Evolutionary conservation across 2,113 vertebrate species (phyloP).

Genomic region (Saguinus imperator): DNA sequence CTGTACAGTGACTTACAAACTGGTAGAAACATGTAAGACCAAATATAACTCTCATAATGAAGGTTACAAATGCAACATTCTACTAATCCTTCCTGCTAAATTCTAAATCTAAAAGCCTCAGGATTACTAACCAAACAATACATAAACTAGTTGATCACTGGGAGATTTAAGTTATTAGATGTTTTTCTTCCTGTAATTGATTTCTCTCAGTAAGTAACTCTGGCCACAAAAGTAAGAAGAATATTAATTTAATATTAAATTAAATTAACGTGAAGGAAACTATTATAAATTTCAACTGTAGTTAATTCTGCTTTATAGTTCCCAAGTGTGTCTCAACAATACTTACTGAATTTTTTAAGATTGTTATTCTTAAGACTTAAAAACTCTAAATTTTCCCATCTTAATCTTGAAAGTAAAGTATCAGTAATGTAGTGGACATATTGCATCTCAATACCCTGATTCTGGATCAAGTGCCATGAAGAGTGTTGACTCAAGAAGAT

Average conservation of each 20-base stretch:
- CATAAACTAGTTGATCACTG: constrained; percentile 13
- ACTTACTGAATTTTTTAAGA: neutral
- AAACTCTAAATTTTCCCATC: neutral
- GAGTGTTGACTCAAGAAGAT: neutral
- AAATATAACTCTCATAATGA: constrained; percentile 78
- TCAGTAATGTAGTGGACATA: neutral
- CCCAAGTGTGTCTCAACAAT: neutral
- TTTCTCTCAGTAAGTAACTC: neutral
- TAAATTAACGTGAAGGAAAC: neutral
- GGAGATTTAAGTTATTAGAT: constrained; percentile 4
- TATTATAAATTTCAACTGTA: neutral
- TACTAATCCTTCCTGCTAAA: constrained; percentile 59
- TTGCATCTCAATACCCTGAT: neutral
- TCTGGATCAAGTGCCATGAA: neutral
- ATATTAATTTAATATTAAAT: constrained; percentile 5
- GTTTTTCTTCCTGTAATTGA: neutral
- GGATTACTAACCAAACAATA: constrained; percentile 65
- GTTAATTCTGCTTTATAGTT: neutral
- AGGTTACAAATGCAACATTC: constrained; percentile 63
- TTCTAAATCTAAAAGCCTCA: constrained; percentile 51
- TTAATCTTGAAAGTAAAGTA: neutral
- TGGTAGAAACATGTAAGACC: constrained; percentile 67
- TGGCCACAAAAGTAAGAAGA: neutral
- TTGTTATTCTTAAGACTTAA: neutral
- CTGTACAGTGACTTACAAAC: constrained; percentile 72